phyloP scores from a whole-genome alignment of 2,113 vertebrate species.

The Chlorodrepanis virens region DNA sequence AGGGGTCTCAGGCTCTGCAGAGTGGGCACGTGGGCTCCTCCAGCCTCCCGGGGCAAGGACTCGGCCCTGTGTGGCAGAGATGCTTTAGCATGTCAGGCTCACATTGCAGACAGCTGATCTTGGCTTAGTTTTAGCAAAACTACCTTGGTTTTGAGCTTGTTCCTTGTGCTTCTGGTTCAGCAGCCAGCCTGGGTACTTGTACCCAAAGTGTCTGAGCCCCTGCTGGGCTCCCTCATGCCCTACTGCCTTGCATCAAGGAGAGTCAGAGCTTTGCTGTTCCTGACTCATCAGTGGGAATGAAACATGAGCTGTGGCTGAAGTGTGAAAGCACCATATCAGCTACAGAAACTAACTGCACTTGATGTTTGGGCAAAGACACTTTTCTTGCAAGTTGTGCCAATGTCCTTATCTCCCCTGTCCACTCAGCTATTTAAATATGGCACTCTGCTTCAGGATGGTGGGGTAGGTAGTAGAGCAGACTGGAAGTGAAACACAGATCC shows the following conservation, averaged over 20 bases:
- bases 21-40: rapidly evolving
- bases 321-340: not conserved
- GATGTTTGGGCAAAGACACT: not conserved
- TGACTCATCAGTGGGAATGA: not conserved
- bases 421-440: not conserved
- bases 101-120: not conserved
- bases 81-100: not conserved
- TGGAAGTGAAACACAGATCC: not conserved
- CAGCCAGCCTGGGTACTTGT: not conserved
- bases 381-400: not conserved
- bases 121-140: not conserved
- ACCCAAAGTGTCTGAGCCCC: not conserved
- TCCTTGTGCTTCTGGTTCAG: not conserved
- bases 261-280: not conserved
- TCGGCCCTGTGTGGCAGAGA: not conserved
- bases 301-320: not conserved
- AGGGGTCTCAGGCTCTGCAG: not conserved
- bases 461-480: not conserved
- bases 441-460: not conserved
- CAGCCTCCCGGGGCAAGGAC: not conserved
- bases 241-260: not conserved
- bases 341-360: not conserved
- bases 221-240: not conserved
- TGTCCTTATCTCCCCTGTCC: not conserved
- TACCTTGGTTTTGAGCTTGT: not conserved